Conservation (phyloP, 2,797 vertebrate genomes). For the Tokudaia muenninki region DNA sequence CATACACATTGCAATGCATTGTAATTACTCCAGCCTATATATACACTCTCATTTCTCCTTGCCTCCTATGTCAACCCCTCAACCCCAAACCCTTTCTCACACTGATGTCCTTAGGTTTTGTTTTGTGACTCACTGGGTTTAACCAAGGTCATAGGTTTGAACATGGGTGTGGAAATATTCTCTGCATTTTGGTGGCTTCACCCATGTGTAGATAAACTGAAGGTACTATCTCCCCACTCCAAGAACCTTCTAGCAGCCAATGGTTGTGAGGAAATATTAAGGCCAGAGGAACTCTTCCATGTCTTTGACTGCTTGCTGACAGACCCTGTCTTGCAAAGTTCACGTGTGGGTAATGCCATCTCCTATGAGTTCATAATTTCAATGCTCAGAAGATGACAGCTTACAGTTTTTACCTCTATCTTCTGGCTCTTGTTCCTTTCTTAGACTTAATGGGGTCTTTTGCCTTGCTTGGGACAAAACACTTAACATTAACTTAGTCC, state of each 20-base stretch:
- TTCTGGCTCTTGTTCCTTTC: background rate
- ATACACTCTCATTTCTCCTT: background rate
- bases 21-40: background rate
- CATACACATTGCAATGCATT: too few species aligned
- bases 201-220: background rate
- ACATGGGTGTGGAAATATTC: background rate
- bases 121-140: background rate
- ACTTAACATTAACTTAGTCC: too few species aligned
- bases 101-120: background rate
- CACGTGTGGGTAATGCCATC: too few species aligned
- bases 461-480: too few species aligned
- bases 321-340: background rate
- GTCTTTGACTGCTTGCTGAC: background rate
- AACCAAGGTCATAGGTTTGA: background rate
- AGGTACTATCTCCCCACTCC: background rate
- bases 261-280: background rate
- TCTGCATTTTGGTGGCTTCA: background rate
- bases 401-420: background rate
- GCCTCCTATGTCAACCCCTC: background rate
- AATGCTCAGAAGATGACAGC: too few species aligned
- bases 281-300: background rate
- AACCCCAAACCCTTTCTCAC: background rate
- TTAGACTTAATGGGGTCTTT: background rate
- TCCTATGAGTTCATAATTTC: background rate
- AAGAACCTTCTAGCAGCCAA: too few species aligned